Evolutionary conservation across 2,888 invertebrate species (phyloP).

Genomic region (Hypomecis atomaria): DNA sequence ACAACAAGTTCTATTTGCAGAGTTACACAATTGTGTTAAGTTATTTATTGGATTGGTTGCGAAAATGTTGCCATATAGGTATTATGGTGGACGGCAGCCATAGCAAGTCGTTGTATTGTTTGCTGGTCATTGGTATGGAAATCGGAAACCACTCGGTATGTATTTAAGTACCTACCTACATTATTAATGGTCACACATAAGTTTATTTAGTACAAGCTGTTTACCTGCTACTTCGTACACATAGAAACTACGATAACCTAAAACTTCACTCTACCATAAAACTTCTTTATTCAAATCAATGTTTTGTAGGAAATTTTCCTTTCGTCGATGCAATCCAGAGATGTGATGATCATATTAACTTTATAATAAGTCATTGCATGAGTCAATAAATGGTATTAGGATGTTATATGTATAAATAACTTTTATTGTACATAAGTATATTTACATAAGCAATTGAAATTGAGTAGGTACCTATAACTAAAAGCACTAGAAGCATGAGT

Average conservation of each 20-base stretch:
- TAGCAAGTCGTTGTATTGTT: conserved; percentile 47
- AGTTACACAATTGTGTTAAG: conserved; percentile 59
- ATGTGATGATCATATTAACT: too few relatives aligned
- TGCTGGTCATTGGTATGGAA: conserved; percentile 60
- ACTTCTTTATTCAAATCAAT: too few relatives aligned
- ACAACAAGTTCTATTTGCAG: conserved; percentile 50
- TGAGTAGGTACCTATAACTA: conserved; percentile 2
- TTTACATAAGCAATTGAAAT: conserved; percentile 10
- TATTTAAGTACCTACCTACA: neutral
- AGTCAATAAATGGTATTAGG: too few relatives aligned
- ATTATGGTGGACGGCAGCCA: conserved; percentile 36
- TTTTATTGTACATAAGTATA: neutral
- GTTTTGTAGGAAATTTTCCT: too few relatives aligned
- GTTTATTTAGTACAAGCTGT: neutral
- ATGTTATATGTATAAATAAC: too few relatives aligned
- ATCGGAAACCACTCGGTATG: conserved; percentile 50
- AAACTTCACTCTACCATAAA: too few relatives aligned
- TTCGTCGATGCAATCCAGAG: too few relatives aligned
- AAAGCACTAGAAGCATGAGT: neutral
- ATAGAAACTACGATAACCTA: too few relatives aligned
- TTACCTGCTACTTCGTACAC: too few relatives aligned
- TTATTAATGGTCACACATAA: neutral
- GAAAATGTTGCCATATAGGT: conserved; percentile 51
- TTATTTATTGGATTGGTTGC: conserved; percentile 57
- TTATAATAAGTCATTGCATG: too few relatives aligned